Evolutionary conservation across 2,888 invertebrate species (phyloP), one percentile per base, ranked within the genome.

Genomic region (Drosophila kanekoi): DNA sequence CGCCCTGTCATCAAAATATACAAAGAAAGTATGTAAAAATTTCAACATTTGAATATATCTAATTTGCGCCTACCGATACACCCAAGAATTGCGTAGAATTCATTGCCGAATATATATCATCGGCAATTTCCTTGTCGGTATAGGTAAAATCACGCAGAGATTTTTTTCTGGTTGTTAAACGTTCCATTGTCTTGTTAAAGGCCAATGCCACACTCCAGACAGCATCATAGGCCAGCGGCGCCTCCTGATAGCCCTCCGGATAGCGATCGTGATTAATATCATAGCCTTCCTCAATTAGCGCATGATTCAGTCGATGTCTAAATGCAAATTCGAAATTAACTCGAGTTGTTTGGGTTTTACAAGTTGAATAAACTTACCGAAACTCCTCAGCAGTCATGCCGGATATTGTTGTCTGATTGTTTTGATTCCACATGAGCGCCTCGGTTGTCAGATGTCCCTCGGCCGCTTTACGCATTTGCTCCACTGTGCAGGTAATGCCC

Each of bases 361-460:
- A n/a, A 44, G 41, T 35, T n/a, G 0, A 14, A 10, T 32, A 1
- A n/a, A 57, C 72, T 74, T 84, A 94, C 95, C 95, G 93, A 93
- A 99, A 99, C 91, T 98, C 96, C 88, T 96, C 96, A 0, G 97
- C 96, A 3, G 98, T 98, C 98, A 98, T 98, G 77, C 98, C 98
- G 41, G 99, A 98, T 87, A 98, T 96, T 61, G 99, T 99, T 74
- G 96, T 96, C 92, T 97, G 96, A 91, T 97, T 96, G 92, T 98
- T 98, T 91, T 98, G 98, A 93, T 99, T 99, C 96, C 99, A 97
- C 97, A 99, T 99, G 45, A 99, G 95, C 20, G 99, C 99, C 92
- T 99, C 99, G 0, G 99, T 99, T 41, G 99, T 99, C 60, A 99
- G 94, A 92, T 99, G 99, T 2, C 99, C 99, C 92, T 99, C 98